A percentile compares a stretch with the other conserved stretches of the same genome.
Conservation (phyloP, 1,140 invertebrate species). For the Drosophila santomea region DNA sequence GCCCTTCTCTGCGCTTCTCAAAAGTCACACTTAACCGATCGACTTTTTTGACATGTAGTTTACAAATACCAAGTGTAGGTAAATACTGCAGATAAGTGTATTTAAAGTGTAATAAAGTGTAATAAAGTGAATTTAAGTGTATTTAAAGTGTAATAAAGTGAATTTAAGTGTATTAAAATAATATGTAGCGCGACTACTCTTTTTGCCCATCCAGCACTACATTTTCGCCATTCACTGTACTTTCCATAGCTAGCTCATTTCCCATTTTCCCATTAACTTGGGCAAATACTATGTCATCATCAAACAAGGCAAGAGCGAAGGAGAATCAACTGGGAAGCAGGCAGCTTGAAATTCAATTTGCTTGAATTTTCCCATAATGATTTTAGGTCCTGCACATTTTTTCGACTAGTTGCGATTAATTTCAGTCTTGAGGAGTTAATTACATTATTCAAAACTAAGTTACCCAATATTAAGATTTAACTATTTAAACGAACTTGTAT, state of each 20-base stretch:
- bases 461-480: not conserved
- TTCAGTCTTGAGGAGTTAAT: slow-evolving; percentile 23
- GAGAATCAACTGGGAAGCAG: slow-evolving; percentile 3
- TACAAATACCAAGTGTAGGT: too few species aligned
- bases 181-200: too few species aligned
- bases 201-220: not conserved
- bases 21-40: too few species aligned
- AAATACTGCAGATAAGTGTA: too few species aligned
- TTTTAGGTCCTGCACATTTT: not conserved
- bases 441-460: not conserved
- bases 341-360: slow-evolving; percentile 41
- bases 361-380: slow-evolving; percentile 27
- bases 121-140: too few species aligned
- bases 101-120: too few species aligned
- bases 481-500: too few species aligned
- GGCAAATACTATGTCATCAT: slow-evolving; percentile 64
- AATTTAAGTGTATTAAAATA: too few species aligned
- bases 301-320: slow-evolving; percentile 52
- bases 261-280: slow-evolving; percentile 65
- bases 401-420: slow-evolving; percentile 38
- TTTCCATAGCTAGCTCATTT: slow-evolving; percentile 38
- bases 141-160: too few species aligned
- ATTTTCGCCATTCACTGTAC: slow-evolving; percentile 1
- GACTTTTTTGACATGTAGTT: too few species aligned
- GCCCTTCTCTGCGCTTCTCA: too few species aligned